These are phyloP conservation scores for Cepaea nemoralis DNA, from an alignment of 1,140 invertebrate genomes.

Conservation along the genomic window DNA sequence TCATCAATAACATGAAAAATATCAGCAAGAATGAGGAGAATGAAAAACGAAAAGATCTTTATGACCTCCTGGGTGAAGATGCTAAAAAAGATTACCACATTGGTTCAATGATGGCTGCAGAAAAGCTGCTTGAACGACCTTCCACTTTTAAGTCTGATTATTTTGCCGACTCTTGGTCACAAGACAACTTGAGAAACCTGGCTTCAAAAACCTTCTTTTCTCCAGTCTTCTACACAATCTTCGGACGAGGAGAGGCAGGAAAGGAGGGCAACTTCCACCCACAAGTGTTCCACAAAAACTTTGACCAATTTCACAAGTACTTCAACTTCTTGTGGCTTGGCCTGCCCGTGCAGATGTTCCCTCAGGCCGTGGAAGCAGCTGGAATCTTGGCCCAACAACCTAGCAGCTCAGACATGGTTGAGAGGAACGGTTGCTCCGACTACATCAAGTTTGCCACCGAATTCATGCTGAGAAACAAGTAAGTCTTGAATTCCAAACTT, in stretches of 20 bases:
- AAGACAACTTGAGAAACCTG: conserved; percentile 63
- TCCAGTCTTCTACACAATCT: conserved; percentile 71
- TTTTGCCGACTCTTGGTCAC: conserved; percentile 47
- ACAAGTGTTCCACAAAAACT: conserved; percentile 63
- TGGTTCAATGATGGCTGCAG: not conserved
- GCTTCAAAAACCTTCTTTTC: conserved; percentile 67
- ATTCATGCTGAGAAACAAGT: conserved; percentile 59
- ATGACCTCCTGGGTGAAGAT: not conserved
- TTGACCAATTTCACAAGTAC: conserved; percentile 71
- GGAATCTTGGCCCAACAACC: conserved; percentile 63
- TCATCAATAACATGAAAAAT: not conserved
- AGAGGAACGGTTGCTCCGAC: conserved; percentile 63
- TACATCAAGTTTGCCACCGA: conserved; percentile 68
- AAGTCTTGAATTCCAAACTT: no score
- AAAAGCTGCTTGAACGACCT: conserved; percentile 3
- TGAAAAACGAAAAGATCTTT: not conserved
- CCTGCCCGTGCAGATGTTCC: conserved; percentile 67
- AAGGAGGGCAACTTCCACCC: conserved; percentile 57
- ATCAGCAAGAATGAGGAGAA: conserved; percentile 10
- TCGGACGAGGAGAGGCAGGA: conserved; percentile 58
- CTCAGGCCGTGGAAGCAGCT: conserved; percentile 63
- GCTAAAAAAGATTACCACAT: not conserved
- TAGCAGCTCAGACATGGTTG: conserved; percentile 59
- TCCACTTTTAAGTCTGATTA: conserved; percentile 18
- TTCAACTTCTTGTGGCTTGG: conserved; percentile 72